A percentile compares a stretch with the other conserved stretches of the same genome.
phyloP scores from a whole-genome alignment of 2,113 vertebrate species.

The Saccopteryx leptura region DNA sequence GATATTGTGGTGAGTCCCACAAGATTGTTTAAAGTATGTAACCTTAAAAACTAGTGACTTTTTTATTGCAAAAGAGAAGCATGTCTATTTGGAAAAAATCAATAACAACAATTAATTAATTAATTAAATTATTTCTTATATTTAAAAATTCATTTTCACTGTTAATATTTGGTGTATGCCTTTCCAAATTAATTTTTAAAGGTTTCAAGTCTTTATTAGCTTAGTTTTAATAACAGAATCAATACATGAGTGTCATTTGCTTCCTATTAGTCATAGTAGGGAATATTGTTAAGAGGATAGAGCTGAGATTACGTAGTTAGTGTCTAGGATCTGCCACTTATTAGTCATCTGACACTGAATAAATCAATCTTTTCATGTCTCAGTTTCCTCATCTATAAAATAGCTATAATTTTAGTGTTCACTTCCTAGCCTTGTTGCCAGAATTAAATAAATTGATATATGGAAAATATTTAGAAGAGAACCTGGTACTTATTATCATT shows the following conservation, averaged over 20 bases:
- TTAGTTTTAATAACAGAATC: conserved; percentile 6
- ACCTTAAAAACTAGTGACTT: background rate
- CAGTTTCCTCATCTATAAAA: conserved; percentile 17
- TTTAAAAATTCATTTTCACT: conserved; percentile 9
- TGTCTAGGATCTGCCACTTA: background rate
- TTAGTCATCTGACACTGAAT: background rate
- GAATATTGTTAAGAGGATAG: background rate
- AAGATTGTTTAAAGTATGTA: background rate
- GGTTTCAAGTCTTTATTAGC: background rate
- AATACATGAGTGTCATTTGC: background rate
- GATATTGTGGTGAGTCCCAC: background rate
- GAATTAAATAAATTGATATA: background rate
- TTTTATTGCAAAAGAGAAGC: conserved; percentile 28
- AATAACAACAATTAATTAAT: background rate
- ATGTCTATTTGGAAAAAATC: background rate
- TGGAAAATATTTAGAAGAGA: background rate
- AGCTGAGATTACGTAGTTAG: background rate
- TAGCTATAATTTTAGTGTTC: background rate
- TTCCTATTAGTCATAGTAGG: background rate
- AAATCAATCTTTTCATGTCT: background rate
- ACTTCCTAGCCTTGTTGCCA: background rate
- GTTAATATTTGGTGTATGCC: background rate
- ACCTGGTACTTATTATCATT: background rate
- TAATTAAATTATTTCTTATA: background rate
- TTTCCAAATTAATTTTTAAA: conserved; percentile 18